Conservation (phyloP, 2,113 vertebrate species). For the Dasypus novemcinctus region DNA sequence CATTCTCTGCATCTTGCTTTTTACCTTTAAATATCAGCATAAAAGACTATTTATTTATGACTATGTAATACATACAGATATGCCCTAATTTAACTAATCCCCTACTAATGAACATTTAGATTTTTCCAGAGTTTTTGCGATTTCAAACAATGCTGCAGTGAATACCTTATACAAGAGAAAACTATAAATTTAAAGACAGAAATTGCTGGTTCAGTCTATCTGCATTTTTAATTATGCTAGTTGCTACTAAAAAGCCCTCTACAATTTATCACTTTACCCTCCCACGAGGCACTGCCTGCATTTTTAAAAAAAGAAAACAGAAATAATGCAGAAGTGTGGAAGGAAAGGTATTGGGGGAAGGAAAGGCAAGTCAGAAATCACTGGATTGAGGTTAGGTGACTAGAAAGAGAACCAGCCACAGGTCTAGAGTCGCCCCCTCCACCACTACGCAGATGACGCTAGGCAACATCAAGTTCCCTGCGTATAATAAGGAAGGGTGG, state of each 20-base stretch:
- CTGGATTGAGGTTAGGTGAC: background rate
- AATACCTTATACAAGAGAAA: background rate
- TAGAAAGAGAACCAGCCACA: background rate
- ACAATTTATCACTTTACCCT: conserved; percentile 1
- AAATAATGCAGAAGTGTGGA: background rate
- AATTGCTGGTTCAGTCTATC: conserved; percentile 21
- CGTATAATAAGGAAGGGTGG: background rate
- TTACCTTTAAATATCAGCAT: conserved; percentile 8
- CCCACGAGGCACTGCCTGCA: background rate
- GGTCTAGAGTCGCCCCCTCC: background rate
- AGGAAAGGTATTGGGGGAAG: background rate
- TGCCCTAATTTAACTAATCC: background rate
- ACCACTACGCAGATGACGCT: background rate
- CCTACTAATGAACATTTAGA: background rate
- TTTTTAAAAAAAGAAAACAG: conserved; percentile 41
- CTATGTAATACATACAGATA: background rate
- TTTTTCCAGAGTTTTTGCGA: background rate
- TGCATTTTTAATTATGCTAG: conserved; percentile 37
- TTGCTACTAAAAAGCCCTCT: background rate
- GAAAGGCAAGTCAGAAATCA: background rate
- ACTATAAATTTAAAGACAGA: conserved; percentile 31
- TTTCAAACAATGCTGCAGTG: conserved; percentile 24
- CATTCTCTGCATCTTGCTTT: background rate
- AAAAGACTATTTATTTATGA: background rate
- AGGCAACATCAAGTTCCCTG: background rate